phyloP scores from a whole-genome alignment of 2,113 vertebrate species.

The Nematolebias whitei region DNA sequence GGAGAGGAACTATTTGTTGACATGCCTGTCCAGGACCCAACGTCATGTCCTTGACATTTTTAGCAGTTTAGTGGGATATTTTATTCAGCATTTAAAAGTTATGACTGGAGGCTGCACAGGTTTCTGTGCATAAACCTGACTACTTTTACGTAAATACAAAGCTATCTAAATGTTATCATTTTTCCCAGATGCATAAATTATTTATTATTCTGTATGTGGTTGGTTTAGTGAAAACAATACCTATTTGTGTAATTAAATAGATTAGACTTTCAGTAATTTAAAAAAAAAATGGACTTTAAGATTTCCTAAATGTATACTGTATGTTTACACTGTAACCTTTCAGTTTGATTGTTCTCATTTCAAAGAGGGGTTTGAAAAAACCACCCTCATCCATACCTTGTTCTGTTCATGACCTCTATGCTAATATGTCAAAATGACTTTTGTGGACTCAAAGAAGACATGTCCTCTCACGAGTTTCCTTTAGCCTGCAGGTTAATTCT shows the following conservation, averaged over 20 bases:
- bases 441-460: background rate
- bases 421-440: constrained; percentile 15
- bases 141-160: background rate
- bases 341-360: background rate
- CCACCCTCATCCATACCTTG: background rate
- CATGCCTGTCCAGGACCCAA: background rate
- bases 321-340: background rate
- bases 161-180: background rate
- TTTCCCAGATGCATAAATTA: background rate
- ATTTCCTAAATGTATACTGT: background rate
- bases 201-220: too few species aligned
- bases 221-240: background rate
- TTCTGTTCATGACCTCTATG: background rate
- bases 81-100: background rate
- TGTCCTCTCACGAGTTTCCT: background rate
- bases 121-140: too few species aligned
- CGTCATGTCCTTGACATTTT: constrained; percentile 5
- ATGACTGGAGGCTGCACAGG: background rate
- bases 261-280: background rate
- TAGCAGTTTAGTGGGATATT: background rate
- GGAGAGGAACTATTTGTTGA: background rate
- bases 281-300: too few species aligned
- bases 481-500: constrained; percentile 13
- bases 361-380: background rate
- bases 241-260: background rate